A percentile compares a stretch with the other conserved stretches of the same genome.
Conservation (phyloP, 2,888 invertebrate species). For the Hypsopygia costalis region DNA sequence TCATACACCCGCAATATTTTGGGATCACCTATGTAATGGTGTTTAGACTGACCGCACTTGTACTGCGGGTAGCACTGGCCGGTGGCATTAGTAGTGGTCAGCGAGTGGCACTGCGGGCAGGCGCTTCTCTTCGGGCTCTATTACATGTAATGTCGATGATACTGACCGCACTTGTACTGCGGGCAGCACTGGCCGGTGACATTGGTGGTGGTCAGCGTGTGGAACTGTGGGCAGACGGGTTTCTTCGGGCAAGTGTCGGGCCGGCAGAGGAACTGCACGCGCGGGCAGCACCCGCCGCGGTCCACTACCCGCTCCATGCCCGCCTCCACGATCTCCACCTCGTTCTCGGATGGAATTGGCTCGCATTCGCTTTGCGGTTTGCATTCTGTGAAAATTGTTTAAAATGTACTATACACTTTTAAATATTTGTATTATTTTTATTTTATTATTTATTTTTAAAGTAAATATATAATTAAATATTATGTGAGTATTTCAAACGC, state of each 20-base stretch:
- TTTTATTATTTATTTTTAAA: too few species aligned
- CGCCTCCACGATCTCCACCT: constrained; percentile 73
- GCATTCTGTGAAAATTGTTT: constrained; percentile 80
- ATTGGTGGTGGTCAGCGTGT: constrained; percentile 53
- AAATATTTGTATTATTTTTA: too few species aligned
- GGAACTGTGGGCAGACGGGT: constrained; percentile 80
- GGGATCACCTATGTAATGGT: too few species aligned
- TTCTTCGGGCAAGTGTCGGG: constrained; percentile 82
- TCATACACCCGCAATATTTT: too few species aligned
- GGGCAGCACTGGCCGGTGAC: constrained; percentile 83
- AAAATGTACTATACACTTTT: too few species aligned
- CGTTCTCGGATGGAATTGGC: constrained; percentile 51
- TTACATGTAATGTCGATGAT: background rate
- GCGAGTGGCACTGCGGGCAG: constrained; percentile 81
- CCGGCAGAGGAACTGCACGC: constrained; percentile 80
- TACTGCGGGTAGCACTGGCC: constrained; percentile 84
- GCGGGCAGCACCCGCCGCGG: constrained; percentile 85
- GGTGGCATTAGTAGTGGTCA: constrained; percentile 40
- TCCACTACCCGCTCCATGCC: constrained; percentile 80
- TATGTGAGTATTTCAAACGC: too few species aligned
- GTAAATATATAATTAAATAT: too few species aligned
- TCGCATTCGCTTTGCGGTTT: constrained; percentile 86
- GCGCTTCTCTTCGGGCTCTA: constrained; percentile 80
- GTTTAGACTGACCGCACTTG: constrained; percentile 78
- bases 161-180: constrained; percentile 82